These are phyloP conservation scores for Lamprologus ornatipinnis DNA, from an alignment of 2,113 vertebrate species.

Conservation along the genomic window DNA sequence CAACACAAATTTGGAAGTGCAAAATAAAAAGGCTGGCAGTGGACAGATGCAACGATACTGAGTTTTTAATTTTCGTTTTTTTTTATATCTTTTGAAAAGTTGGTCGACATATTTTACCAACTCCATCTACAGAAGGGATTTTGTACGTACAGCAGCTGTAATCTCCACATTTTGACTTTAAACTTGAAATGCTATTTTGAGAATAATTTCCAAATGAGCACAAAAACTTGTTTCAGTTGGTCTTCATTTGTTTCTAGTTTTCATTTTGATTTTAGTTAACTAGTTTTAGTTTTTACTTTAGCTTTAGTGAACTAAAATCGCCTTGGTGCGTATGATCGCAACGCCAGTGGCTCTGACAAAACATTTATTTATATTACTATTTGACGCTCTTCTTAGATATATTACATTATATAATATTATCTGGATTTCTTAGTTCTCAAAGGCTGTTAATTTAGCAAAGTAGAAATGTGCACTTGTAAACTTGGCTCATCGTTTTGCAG, in stretches of 20 bases:
- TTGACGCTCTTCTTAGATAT: neutral
- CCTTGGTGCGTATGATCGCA: neutral
- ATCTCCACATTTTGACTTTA: neutral
- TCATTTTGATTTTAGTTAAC: neutral
- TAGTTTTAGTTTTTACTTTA: neutral
- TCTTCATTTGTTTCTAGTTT: neutral
- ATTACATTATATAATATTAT: neutral
- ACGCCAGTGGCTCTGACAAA: neutral
- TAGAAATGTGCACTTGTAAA: neutral
- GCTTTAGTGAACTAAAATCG: neutral
- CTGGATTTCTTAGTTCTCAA: neutral
- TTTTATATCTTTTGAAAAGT: neutral
- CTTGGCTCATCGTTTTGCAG: neutral
- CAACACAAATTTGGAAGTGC: neutral
- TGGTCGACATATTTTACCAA: neutral
- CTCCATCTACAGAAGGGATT: neutral
- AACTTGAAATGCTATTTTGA: neutral
- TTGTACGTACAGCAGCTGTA: neutral
- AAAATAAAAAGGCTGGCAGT: neutral
- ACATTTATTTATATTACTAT: neutral
- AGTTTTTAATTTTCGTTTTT: fast-evolving
- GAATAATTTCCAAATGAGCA: neutral
- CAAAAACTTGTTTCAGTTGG: neutral
- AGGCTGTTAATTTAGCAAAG: neutral
- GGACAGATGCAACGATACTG: neutral